Evolutionary conservation across 2,113 vertebrate species (phyloP).

Genomic region (Ornithorhynchus anatinus): DNA sequence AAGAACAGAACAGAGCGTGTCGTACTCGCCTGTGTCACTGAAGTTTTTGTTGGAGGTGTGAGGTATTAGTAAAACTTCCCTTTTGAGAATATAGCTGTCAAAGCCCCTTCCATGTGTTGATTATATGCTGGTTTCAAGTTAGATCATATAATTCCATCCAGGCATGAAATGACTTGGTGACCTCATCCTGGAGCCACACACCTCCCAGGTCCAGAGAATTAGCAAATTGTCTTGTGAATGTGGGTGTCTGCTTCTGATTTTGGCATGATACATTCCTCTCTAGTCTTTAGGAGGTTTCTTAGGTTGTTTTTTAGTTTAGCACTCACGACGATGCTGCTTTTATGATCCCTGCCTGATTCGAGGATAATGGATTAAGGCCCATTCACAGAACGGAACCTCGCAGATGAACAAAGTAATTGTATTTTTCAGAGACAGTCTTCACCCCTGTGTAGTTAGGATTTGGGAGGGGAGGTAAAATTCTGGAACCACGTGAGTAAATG

Average conservation of each 20-base stretch:
- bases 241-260: constrained; percentile 34
- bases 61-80: neutral
- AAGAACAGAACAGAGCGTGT: neutral
- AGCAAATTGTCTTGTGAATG: neutral
- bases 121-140: neutral
- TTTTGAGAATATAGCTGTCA: neutral
- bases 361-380: neutral
- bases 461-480: too few relatives aligned
- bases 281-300: constrained; percentile 23
- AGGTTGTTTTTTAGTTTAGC: too few relatives aligned
- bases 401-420: too few relatives aligned
- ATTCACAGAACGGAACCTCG: neutral
- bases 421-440: too few relatives aligned
- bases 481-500: too few relatives aligned
- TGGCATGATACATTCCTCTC: constrained; percentile 30
- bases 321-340: too few relatives aligned
- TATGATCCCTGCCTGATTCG: too few relatives aligned
- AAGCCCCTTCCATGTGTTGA: neutral
- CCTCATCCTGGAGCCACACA: neutral
- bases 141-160: neutral
- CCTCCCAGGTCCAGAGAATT: neutral
- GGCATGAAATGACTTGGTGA: neutral
- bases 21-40: neutral
- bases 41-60: neutral
- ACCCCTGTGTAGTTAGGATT: too few relatives aligned